These are phyloP conservation scores for Anguilla anguilla DNA, from an alignment of 2,797 vertebrate species.

Conservation along the genomic window DNA sequence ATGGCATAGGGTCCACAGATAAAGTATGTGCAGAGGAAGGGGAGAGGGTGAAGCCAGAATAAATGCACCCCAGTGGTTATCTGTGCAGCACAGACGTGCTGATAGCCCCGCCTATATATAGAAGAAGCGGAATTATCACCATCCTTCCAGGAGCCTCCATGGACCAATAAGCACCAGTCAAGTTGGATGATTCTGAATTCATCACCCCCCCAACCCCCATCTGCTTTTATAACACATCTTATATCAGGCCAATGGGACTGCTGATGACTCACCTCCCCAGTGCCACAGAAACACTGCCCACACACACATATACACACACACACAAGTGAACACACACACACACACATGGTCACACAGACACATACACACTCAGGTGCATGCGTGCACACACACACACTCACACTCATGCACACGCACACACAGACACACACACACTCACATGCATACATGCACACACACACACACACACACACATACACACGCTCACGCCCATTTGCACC, in stretches of 20 bases:
- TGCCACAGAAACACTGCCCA: slow-evolving; percentile 53
- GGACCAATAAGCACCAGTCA: slow-evolving; percentile 59
- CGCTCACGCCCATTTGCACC: too few species aligned
- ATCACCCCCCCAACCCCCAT: slow-evolving; percentile 37
- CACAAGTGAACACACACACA: background rate
- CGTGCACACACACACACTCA: background rate
- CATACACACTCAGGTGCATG: background rate
- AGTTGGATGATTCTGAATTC: slow-evolving; percentile 59
- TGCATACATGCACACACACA: background rate
- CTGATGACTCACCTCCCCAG: slow-evolving; percentile 59
- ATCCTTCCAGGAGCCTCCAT: slow-evolving; percentile 55
- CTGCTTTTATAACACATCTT: slow-evolving; percentile 8
- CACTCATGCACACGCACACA: background rate
- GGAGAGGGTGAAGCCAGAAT: background rate
- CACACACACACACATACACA: background rate
- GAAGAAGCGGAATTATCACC: slow-evolving; percentile 52
- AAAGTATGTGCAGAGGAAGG: background rate
- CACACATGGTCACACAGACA: background rate
- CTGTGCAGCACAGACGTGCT: background rate
- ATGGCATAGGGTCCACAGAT: slow-evolving; percentile 21
- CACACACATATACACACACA: background rate
- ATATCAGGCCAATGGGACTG: slow-evolving; percentile 17
- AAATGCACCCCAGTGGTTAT: slow-evolving; percentile 13
- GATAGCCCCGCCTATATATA: slow-evolving; percentile 42
- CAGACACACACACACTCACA: too few species aligned